Conservation (phyloP, 2,113 vertebrate genomes). For the Formicarius rufipectus region DNA sequence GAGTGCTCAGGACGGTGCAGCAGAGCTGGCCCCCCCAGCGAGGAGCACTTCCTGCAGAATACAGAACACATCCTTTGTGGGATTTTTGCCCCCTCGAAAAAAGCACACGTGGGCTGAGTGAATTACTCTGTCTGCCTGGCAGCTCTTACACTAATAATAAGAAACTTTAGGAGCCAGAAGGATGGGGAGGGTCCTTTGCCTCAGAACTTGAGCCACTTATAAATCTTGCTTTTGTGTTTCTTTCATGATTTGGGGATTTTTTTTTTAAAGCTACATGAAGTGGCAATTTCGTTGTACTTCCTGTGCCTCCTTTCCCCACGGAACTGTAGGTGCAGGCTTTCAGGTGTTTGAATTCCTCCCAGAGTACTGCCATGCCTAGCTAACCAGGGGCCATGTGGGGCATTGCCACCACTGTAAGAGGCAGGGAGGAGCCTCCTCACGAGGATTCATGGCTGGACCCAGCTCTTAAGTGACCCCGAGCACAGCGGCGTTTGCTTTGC, state of each 20-base stretch:
- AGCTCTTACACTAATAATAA: slow-evolving; percentile 22
- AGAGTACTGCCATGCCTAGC: neutral
- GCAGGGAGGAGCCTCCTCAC: neutral
- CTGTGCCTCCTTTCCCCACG: neutral
- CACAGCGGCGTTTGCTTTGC: neutral
- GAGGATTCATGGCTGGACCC: neutral
- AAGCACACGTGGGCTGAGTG: neutral
- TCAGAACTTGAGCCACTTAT: neutral
- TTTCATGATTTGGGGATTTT: accelerated
- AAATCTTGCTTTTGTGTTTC: neutral
- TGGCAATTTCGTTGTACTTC: neutral
- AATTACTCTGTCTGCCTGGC: neutral
- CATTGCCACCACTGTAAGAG: neutral
- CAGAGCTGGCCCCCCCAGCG: neutral
- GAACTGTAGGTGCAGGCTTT: neutral
- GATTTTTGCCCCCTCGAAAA: neutral
- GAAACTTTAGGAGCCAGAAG: neutral
- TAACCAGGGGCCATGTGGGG: neutral
- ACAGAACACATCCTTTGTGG: slow-evolving; percentile 27
- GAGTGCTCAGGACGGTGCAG: neutral
- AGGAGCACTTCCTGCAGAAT: neutral
- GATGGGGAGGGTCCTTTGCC: neutral
- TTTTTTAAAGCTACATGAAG: neutral
- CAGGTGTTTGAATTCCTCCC: neutral
- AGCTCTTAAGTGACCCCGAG: neutral